phyloP scores from a whole-genome alignment of 1,140 invertebrate genomes.

The Armadillidium nasatum region DNA sequence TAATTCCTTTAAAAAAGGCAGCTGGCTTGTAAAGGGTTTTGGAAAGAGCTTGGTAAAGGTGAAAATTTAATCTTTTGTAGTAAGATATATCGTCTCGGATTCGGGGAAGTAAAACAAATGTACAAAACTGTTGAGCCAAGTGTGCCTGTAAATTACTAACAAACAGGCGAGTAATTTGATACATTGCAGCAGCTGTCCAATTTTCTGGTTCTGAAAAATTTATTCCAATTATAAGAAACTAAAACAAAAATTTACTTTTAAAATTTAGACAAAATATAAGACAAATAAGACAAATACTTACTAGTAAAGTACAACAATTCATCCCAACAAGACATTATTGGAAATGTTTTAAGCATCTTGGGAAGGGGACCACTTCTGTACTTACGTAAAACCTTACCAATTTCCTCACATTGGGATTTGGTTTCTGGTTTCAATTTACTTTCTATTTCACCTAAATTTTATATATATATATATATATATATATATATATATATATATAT shows the following conservation, averaged over 20 bases:
- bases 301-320: slow-evolving; percentile 81
- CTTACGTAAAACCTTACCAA: slow-evolving; percentile 15
- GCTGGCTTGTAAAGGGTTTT: slow-evolving; percentile 95
- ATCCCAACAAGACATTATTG: slow-evolving; percentile 91
- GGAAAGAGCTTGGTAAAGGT: slow-evolving; percentile 87
- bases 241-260: neutral
- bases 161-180: slow-evolving; percentile 89
- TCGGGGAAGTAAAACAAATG: slow-evolving; percentile 84
- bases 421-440: slow-evolving; percentile 3
- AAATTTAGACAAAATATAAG: slow-evolving; percentile 46
- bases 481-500: slow-evolving; percentile 31
- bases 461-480: slow-evolving; percentile 22
- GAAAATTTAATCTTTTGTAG: slow-evolving; percentile 93
- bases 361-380: slow-evolving; percentile 87
- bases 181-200: slow-evolving; percentile 88
- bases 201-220: slow-evolving; percentile 53
- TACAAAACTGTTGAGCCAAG: slow-evolving; percentile 95
- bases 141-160: slow-evolving; percentile 91
- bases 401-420: slow-evolving; percentile 19
- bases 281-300: slow-evolving; percentile 44
- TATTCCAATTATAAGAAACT: neutral
- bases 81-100: slow-evolving; percentile 91
- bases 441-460: neutral
- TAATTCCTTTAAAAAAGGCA: slow-evolving; percentile 97
- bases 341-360: slow-evolving; percentile 96